A percentile compares a stretch with the other conserved stretches of the same genome.
Conservation (phyloP, 2,797 vertebrate species). For the Harpagifer antarcticus region DNA sequence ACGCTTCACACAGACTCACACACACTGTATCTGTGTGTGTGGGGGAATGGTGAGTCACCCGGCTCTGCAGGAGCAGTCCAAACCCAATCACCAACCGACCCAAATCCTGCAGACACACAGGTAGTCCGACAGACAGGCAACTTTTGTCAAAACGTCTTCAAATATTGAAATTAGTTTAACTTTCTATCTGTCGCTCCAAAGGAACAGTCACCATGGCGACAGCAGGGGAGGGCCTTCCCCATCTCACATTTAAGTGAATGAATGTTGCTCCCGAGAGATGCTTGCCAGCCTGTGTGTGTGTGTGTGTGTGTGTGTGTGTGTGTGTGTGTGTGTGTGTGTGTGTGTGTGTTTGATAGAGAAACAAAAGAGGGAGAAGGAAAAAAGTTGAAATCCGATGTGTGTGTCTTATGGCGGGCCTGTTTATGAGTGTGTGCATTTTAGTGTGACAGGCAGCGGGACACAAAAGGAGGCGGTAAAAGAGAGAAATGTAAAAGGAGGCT, state of each 20-base stretch:
- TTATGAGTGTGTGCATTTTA: slow-evolving; percentile 11
- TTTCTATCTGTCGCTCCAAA: slow-evolving; percentile 33
- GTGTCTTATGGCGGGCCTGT: slow-evolving; percentile 6
- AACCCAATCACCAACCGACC: slow-evolving; percentile 67
- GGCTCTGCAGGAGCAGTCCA: slow-evolving; percentile 54
- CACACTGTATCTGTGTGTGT: not conserved
- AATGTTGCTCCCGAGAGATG: slow-evolving; percentile 29
- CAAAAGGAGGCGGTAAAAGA: slow-evolving; percentile 31
- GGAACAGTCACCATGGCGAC: slow-evolving; percentile 56
- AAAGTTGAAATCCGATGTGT: slow-evolving; percentile 8
- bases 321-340: not conserved
- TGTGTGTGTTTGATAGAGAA: slow-evolving; percentile 1
- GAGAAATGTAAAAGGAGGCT: slow-evolving; percentile 18
- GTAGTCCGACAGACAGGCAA: slow-evolving; percentile 16
- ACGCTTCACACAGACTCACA: slow-evolving; percentile 9
- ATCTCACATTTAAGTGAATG: slow-evolving; percentile 53
- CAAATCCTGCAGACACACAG: slow-evolving; percentile 39
- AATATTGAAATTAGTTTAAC: slow-evolving; percentile 58
- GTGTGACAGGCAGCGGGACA: slow-evolving; percentile 15
- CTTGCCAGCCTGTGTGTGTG: not conserved
- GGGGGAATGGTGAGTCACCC: slow-evolving; percentile 70
- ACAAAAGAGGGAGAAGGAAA: not conserved
- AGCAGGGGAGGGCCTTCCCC: slow-evolving; percentile 40
- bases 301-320: not conserved
- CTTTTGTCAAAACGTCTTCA: slow-evolving; percentile 49